Evolutionary conservation across 2,888 invertebrate species (phyloP), one percentile per base, ranked within the genome.

Genomic region (Bimastos eiseni): DNA sequence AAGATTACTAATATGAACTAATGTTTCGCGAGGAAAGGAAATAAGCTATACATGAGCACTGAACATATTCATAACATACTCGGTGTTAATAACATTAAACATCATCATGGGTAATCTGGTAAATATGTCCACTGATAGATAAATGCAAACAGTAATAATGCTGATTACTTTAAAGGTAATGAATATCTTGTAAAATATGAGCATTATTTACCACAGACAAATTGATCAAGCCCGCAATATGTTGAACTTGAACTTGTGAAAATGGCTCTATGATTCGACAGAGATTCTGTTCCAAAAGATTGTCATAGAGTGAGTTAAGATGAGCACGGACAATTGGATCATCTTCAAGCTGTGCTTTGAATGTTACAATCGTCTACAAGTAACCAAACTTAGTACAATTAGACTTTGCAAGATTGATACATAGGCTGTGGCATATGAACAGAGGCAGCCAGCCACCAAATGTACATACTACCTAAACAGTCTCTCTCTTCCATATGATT

Each of bases 211-310:
- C 92, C 83, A 93, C 89, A 34, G 92, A 91, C 49, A 93, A 91
- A 55, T 93, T 93, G 90, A 93, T 93, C 38, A 93, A 91, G 30
- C 84, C 83, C 8, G 93, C 93, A 86, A 93, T 91, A 83, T 93
- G 93, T 30, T 92, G 91, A 21, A 93, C 92, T 96, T 99, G 98
- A 1, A 99, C 99, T 94, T 98, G 96, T 93, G 98, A 98, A 95
- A 99, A 99, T 1, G 99, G 99, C 95, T 99, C 99, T 92, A 99
- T 99, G 93, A 99, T 98, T 92, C 99, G 97, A 95, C 98, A 98
- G 93, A 99, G 96, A 96, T 99, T 99, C 96, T 99, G 99, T 95
- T 99, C 99, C 95, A 99, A 96, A 97, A 99, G 98, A 93, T 98
- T 98, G 94, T 99, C 99, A 94, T 99, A 99, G 83, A 99, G 96